These are phyloP conservation scores for Cichladusa arquata DNA, from an alignment of 2,113 vertebrate genomes.

Conservation along the genomic window DNA sequence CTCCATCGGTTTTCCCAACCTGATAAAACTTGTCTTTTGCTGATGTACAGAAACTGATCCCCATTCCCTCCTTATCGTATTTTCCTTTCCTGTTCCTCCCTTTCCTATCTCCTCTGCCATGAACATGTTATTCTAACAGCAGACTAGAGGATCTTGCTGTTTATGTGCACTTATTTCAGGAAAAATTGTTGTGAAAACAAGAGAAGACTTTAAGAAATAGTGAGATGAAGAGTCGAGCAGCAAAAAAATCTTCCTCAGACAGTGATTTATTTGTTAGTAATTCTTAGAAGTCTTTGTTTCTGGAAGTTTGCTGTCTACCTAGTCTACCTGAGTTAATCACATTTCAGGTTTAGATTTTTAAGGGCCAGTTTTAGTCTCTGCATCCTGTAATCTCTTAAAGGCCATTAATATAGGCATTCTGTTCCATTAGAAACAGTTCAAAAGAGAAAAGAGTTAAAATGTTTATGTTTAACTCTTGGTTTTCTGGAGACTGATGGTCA, in stretches of 20 bases:
- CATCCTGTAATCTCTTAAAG: not conserved
- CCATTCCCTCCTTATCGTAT: not conserved
- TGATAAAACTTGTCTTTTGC: not conserved
- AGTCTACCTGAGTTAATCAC: not conserved
- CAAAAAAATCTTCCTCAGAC: not conserved
- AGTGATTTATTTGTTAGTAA: not conserved
- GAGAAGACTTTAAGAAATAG: not conserved
- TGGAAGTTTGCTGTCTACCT: not conserved
- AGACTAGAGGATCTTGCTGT: not conserved
- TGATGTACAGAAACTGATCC: not conserved
- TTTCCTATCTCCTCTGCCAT: not conserved
- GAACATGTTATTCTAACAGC: not conserved
- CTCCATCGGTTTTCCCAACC: not conserved
- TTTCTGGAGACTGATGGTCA: not conserved
- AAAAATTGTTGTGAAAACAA: not conserved
- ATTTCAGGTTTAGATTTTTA: not conserved
- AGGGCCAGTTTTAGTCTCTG: not conserved
- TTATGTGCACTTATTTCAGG: not conserved
- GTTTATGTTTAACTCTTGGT: not conserved
- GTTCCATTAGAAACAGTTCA: not conserved
- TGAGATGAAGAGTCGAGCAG: not conserved
- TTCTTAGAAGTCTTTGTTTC: not conserved
- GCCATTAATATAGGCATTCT: not conserved
- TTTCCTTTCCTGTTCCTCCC: not conserved
- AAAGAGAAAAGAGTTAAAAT: not conserved